Base-by-base conservation (phyloP, 92 coral and sea anemone genomes). In the Nematostella vectensis region DNA sequence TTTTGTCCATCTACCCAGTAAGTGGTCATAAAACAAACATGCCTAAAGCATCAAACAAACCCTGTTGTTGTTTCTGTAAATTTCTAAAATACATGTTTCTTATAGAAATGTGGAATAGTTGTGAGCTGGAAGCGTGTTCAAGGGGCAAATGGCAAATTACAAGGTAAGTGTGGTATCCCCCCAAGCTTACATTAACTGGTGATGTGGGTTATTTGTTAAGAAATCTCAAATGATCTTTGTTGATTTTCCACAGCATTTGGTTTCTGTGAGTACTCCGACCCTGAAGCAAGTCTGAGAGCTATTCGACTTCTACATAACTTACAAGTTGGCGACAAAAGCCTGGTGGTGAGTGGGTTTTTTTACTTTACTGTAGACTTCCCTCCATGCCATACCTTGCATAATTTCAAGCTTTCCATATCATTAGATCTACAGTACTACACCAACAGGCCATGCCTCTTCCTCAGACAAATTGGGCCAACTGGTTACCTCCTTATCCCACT, bases 51-150 rank as follows among this genome's bases (percentile, higher is more conserved):
- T n/a, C n/a, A n/a, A n/a, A n/a, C n/a, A n/a, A n/a, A n/a, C n/a
- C n/a, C n/a, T n/a, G n/a, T n/a, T n/a, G n/a, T n/a, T n/a, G n/a
- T n/a, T n/a, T n/a, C n/a, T n/a, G n/a, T n/a, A n/a, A n/a, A n/a
- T n/a, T n/a, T n/a, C n/a, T n/a, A n/a, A n/a, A n/a, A n/a, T n/a
- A n/a, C n/a, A n/a, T n/a, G n/a, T n/a, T n/a, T n/a, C n/a, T n/a
- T n/a, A n/a, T 48, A 89, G 98, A 85, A 86, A 75, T 91, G 98
- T 68, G 98, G 95, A 48, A 63, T 91, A 43, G 95, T 91, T 49
- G 87, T 91, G 20, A 91, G 85, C 68, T 91, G 98, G 98, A 91
- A 91, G 37, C 62, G 98, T 22, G 95, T 91, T 0, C 95, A 91
- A 45, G 98, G 98, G 23, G 96, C 98, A 11, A 79, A 91, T 67